A percentile compares a stretch with the other conserved stretches of the same genome.
phyloP scores from a whole-genome alignment of 2,797 vertebrate genomes.

The Rhabdophis nuchalis region DNA sequence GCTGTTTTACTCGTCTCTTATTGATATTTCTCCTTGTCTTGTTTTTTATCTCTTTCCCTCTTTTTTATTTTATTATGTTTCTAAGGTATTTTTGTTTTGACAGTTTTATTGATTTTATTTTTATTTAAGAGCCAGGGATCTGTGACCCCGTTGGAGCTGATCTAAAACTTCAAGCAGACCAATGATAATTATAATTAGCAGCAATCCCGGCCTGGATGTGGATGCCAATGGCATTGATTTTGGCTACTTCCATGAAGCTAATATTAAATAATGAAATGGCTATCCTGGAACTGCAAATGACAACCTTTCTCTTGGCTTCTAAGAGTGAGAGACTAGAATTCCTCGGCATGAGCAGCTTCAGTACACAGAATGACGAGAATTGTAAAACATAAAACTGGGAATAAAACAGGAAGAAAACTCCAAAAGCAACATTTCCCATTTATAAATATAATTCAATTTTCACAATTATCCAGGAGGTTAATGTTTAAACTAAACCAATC shows the following conservation, averaged over 20 bases:
- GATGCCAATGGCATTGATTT: neutral
- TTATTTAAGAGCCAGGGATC: neutral
- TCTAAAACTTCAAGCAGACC: neutral
- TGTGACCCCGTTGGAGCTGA: neutral
- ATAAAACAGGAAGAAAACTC: neutral
- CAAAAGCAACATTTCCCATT: neutral
- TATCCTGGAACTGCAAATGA: neutral
- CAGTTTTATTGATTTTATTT: neutral
- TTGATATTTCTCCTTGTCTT: neutral
- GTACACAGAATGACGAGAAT: neutral
- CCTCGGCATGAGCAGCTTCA: neutral
- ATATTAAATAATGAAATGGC: neutral
- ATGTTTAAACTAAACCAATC: neutral
- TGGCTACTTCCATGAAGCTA: neutral
- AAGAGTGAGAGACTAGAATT: neutral
- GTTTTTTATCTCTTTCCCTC: neutral
- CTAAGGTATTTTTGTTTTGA: neutral
- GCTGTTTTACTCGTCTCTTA: neutral
- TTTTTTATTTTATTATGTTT: neutral
- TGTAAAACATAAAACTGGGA: neutral
- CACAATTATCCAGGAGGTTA: neutral
- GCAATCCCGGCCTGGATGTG: neutral
- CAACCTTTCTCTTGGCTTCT: neutral
- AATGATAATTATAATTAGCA: neutral
- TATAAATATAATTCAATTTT: neutral